These are phyloP conservation scores for Riparia riparia DNA, from an alignment of 2,113 vertebrate species.

Conservation along the genomic window DNA sequence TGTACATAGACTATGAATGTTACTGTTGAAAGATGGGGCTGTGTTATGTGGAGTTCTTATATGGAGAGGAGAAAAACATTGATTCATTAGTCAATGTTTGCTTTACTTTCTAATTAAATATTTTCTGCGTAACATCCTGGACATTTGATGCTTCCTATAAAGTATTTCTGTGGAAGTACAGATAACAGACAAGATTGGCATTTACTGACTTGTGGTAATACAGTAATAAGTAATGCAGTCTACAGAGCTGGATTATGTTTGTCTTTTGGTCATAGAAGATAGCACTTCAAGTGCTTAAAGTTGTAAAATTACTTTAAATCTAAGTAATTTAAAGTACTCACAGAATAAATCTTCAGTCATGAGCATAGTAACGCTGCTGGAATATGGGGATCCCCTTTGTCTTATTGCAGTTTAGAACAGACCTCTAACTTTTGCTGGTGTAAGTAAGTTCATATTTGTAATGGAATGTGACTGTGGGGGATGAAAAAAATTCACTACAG, in stretches of 20 bases:
- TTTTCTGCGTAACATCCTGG: background rate
- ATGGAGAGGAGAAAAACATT: background rate
- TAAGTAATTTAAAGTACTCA: background rate
- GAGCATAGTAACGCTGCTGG: background rate
- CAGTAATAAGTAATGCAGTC: background rate
- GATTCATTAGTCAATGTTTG: background rate
- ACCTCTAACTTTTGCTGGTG: background rate
- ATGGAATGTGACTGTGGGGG: background rate
- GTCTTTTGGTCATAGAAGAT: background rate
- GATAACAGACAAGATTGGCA: background rate
- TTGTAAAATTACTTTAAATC: background rate
- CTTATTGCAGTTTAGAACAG: background rate
- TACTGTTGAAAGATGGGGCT: background rate
- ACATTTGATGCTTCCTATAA: background rate
- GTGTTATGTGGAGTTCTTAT: background rate
- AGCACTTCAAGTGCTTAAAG: background rate
- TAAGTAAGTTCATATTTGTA: background rate
- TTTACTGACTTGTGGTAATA: background rate
- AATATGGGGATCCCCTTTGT: background rate
- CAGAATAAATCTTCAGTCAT: background rate
- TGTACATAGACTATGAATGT: background rate
- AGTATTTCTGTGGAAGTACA: background rate
- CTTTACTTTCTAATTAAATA: background rate
- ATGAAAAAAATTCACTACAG: background rate
- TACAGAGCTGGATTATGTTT: background rate